Evolutionary conservation across 1,140 invertebrate genomes (phyloP), one percentile per base, ranked within the genome.

Genomic region (Hyles euphorbiae): DNA sequence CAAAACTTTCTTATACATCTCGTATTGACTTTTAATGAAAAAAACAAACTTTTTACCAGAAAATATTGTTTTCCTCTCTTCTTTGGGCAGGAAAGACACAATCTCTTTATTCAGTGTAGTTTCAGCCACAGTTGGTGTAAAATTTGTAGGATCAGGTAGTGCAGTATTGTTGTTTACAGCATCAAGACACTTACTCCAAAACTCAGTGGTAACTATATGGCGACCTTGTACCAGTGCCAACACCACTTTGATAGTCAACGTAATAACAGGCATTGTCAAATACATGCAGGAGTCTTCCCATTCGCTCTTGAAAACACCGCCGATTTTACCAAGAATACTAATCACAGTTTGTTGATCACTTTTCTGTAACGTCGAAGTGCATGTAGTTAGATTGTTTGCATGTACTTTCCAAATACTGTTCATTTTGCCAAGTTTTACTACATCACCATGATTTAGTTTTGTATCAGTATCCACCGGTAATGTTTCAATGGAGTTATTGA

Each of bases 161-260:
- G 70, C 52, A 45, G 49, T 67, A 55, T 87, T 80, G 33, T 78
- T 80, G 36, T 83, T 71, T 0, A 91, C 71, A 22, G 88, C 78
- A 60, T 89, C 76, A 2, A 91, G 44, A 56, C 91, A 84, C 36
- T 90, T 84, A 33, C 82, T 81, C 90, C 94, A 93, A 78, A 91
- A 95, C 3, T 89, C 78, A 10, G 90, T 78, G 7, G 88, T 91
- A 0, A 95, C 93, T 67, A 95, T 93, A 5, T 90, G 88, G 46
- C 90, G 91, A 46, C 90, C 88, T 58, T 91, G 89, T 2, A 93
- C 88, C 64, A 95, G 76, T 3, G 93, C 93, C 74, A 92, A 90
- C 7, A 94, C 78, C 34, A 94, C 91, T 88, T 94, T 94, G 1
- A 93, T 89, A 8, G 94, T 94, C 11, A 95, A 87, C 11, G 90